phyloP scores from a whole-genome alignment of 2,113 vertebrate species.

The Thymallus thymallus region DNA sequence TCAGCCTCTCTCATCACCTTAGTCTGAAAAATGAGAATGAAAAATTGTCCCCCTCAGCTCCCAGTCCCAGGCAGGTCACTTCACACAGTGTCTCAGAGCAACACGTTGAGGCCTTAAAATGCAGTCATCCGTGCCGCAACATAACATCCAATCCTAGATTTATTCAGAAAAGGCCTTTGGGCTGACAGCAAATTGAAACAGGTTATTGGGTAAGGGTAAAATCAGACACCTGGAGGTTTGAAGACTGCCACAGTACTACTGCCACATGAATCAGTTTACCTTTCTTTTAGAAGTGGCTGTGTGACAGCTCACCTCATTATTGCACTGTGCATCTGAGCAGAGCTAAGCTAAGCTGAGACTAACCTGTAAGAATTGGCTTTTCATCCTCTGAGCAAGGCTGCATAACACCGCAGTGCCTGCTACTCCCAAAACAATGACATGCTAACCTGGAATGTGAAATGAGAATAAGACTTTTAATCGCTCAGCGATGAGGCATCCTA shows the following conservation, averaged over 20 bases:
- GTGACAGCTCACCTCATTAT: constrained; percentile 47
- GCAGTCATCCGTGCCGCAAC: constrained; percentile 7
- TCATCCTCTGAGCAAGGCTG: constrained; percentile 24
- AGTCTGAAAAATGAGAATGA: constrained; percentile 8
- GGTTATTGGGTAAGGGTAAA: not conserved
- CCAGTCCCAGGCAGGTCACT: not conserved
- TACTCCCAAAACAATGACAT: constrained; percentile 75
- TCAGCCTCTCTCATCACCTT: not conserved
- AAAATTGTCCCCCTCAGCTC: constrained; percentile 19
- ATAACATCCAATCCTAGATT: not conserved
- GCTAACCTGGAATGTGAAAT: constrained; percentile 64
- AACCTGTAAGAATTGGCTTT: constrained; percentile 26
- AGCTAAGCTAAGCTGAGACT: constrained; percentile 38
- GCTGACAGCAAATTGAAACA: constrained; percentile 13
- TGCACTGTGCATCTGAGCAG: constrained; percentile 49
- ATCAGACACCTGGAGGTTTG: not conserved
- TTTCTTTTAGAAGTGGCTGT: constrained; percentile 34
- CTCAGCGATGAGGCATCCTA: constrained; percentile 53
- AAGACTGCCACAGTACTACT: constrained; percentile 14
- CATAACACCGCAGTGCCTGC: constrained; percentile 17
- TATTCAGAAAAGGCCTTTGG: constrained; percentile 9
- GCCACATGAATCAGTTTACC: constrained; percentile 42
- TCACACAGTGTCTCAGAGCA: not conserved
- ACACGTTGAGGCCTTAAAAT: not conserved
- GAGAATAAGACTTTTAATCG: constrained; percentile 68